Evolutionary conservation across 2,888 invertebrate species (phyloP).

Genomic region (Cosmorhoe ocellata): DNA sequence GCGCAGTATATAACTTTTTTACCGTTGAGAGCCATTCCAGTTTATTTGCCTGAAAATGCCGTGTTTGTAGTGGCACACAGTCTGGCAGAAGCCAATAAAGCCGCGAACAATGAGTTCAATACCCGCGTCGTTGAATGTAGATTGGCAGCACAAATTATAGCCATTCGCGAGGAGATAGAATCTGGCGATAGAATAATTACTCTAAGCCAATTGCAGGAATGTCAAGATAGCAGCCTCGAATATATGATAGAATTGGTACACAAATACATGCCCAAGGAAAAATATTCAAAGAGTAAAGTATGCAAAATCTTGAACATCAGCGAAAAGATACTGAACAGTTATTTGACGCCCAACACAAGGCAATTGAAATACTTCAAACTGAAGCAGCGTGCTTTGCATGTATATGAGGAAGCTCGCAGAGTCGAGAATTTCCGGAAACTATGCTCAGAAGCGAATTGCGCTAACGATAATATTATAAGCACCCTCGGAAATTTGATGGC

Average conservation of each 20-base stretch:
- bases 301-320: slow-evolving; percentile 81
- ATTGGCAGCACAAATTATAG: slow-evolving; percentile 90
- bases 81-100: slow-evolving; percentile 94
- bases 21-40: slow-evolving; percentile 89
- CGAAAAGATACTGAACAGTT: slow-evolving; percentile 82
- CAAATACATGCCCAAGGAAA: slow-evolving; percentile 83
- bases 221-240: slow-evolving; percentile 83
- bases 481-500: slow-evolving; percentile 92
- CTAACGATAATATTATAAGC: slow-evolving; percentile 64
- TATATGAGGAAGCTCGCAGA: slow-evolving; percentile 93
- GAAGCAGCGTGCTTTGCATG: slow-evolving; percentile 93
- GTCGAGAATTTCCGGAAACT: slow-evolving; percentile 89
- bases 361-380: slow-evolving; percentile 90
- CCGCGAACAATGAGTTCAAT: slow-evolving; percentile 95
- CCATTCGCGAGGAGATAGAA: slow-evolving; percentile 50
- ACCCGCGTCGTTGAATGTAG: slow-evolving; percentile 97
- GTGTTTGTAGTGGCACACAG: slow-evolving; percentile 97
- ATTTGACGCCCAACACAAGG: slow-evolving; percentile 78
- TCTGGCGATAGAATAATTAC: slow-evolving; percentile 86
- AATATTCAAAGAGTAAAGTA: slow-evolving; percentile 88
- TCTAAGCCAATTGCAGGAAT: slow-evolving; percentile 89
- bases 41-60: slow-evolving; percentile 91
- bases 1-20: slow-evolving; percentile 97
- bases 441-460: slow-evolving; percentile 69
- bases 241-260: slow-evolving; percentile 88